A percentile compares a stretch with the other conserved stretches of the same genome.
Evolutionary conservation across 2,113 vertebrate species (phyloP).

Genomic region (Pongo abelii): DNA sequence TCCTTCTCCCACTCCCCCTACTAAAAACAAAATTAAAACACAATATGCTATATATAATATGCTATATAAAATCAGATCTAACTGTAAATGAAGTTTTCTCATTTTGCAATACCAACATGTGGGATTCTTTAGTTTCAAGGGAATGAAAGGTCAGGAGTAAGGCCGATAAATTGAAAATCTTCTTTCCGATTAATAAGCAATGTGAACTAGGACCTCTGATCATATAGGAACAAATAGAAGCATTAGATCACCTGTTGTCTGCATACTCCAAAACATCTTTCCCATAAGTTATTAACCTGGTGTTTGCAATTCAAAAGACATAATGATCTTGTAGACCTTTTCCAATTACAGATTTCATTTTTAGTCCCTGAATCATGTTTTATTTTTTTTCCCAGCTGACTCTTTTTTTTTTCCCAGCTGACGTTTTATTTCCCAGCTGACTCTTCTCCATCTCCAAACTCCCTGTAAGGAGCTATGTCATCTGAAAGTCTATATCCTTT

Average conservation of each 20-base stretch:
- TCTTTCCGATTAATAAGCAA: neutral
- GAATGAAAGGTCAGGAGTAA: neutral
- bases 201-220: neutral
- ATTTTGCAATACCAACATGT: neutral
- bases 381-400: neutral
- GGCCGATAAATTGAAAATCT: neutral
- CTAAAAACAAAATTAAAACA: neutral
- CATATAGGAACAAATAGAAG: neutral
- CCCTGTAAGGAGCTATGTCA: neutral
- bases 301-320: neutral
- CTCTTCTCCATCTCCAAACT: neutral
- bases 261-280: neutral
- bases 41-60: neutral
- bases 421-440: neutral
- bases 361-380: neutral
- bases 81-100: neutral
- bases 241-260: neutral
- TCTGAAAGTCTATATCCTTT: slow-evolving; percentile 10
- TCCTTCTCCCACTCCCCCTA: neutral
- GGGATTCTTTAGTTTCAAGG: neutral
- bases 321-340: slow-evolving; percentile 13
- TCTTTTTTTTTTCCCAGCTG: neutral
- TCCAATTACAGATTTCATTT: slow-evolving; percentile 43
- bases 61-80: neutral
- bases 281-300: neutral